Evolutionary conservation across 2,888 invertebrate species (phyloP).

Genomic region (Desoria tigrina): DNA sequence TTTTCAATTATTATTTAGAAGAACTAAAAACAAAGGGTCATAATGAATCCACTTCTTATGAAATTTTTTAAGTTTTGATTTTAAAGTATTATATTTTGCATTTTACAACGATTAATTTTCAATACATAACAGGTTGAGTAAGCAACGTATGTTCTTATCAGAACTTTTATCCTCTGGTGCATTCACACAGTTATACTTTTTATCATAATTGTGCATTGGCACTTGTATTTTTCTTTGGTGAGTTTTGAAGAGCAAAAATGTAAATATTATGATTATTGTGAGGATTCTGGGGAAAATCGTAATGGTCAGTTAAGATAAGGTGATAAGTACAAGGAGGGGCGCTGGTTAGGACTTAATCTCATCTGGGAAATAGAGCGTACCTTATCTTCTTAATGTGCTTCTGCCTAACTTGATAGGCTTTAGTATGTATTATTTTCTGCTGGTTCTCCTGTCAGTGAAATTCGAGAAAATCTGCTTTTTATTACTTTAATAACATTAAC

Average conservation of each 20-base stretch:
- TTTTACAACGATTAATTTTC: too few species aligned
- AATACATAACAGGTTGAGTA: too few species aligned
- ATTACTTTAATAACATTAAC: too few species aligned
- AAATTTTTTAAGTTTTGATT: neutral
- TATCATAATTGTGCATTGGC: neutral
- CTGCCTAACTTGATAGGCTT: too few species aligned
- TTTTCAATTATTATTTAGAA: neutral
- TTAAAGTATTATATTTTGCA: neutral
- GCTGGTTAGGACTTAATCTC: neutral
- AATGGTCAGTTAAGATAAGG: slow-evolving; percentile 2
- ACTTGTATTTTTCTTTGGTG: neutral
- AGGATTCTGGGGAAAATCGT: neutral
- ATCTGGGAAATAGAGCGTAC: slow-evolving; percentile 15
- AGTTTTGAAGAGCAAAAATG: neutral
- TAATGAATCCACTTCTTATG: neutral
- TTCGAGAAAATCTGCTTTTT: too few species aligned
- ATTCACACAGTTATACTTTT: too few species aligned
- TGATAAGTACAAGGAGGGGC: neutral
- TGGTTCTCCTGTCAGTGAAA: too few species aligned
- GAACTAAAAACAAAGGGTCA: neutral
- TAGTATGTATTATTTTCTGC: too few species aligned
- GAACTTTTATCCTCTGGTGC: too few species aligned
- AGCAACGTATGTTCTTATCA: too few species aligned
- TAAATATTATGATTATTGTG: neutral
- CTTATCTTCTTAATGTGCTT: neutral